Conservation (phyloP, 2,888 invertebrate species). For the Gortyna flavago region DNA sequence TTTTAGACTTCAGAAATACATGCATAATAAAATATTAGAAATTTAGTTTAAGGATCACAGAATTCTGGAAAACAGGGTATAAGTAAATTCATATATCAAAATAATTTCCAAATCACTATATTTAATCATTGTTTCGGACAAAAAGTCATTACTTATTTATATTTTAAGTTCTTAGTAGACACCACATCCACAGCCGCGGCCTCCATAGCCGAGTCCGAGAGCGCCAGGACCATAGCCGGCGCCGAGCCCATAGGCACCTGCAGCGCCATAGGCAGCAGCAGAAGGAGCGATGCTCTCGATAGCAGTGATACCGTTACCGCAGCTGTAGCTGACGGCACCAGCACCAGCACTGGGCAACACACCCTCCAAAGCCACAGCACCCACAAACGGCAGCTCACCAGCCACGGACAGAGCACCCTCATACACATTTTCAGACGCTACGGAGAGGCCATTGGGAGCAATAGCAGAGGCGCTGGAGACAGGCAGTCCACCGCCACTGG, state of each 20-base stretch:
- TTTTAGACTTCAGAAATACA: no score
- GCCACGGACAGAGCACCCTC: constrained; percentile 70
- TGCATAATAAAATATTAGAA: no score
- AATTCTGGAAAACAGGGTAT: no score
- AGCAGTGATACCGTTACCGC: constrained; percentile 68
- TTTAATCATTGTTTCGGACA: no score
- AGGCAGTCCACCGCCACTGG: constrained; percentile 54
- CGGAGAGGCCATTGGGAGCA: constrained; percentile 50
- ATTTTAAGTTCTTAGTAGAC: no score
- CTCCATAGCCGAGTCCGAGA: constrained; percentile 5
- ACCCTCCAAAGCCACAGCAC: constrained; percentile 74
- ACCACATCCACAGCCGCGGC: neutral
- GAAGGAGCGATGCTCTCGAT: constrained; percentile 6
- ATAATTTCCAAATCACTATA: no score
- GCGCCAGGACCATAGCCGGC: neutral
- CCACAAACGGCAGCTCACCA: constrained; percentile 76
- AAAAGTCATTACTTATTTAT: no score
- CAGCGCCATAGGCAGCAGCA: neutral
- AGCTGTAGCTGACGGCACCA: no score
- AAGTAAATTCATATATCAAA: no score
- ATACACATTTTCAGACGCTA: constrained; percentile 57
- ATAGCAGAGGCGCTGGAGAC: constrained; percentile 48
- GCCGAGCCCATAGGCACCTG: constrained; percentile 5
- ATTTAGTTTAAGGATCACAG: no score
- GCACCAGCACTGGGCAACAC: constrained; percentile 72